A percentile compares a stretch with the other conserved stretches of the same genome.
These are phyloP conservation scores for Ambastaia sidthimunki DNA, from an alignment of 2,797 vertebrate species.

Conservation along the genomic window DNA sequence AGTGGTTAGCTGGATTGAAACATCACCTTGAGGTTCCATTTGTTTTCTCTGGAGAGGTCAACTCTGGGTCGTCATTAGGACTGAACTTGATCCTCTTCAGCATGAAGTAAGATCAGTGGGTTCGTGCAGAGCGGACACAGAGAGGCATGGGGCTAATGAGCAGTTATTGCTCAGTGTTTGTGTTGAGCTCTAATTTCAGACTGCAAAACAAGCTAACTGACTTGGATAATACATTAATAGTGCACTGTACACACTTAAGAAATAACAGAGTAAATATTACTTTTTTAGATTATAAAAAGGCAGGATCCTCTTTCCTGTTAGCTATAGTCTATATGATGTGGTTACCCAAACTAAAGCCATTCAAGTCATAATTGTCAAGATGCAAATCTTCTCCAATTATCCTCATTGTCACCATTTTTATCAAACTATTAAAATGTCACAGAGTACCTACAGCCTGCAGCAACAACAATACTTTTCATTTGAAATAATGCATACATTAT, in stretches of 20 bases:
- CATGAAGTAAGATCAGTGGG: conserved; percentile 73
- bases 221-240: background rate
- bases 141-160: conserved; percentile 48
- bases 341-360: conserved; percentile 32
- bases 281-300: background rate
- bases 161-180: conserved; percentile 33
- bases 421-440: conserved; percentile 62
- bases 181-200: conserved; percentile 28
- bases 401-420: conserved; percentile 57
- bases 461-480: conserved; percentile 64
- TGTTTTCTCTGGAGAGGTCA: conserved; percentile 83
- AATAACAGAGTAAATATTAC: background rate
- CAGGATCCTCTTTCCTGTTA: background rate
- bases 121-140: conserved; percentile 61
- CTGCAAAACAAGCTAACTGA: background rate
- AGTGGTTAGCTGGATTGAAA: conserved; percentile 86
- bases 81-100: conserved; percentile 83
- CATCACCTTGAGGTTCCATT: conserved; percentile 87
- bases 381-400: conserved; percentile 62
- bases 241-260: background rate
- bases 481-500: conserved; percentile 64
- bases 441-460: conserved; percentile 50
- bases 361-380: conserved; percentile 58
- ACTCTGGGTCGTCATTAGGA: conserved; percentile 79
- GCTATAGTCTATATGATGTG: conserved; percentile 19